Base-by-base conservation (phyloP, 2,888 invertebrate genomes). In the Anorthoa munda region DNA sequence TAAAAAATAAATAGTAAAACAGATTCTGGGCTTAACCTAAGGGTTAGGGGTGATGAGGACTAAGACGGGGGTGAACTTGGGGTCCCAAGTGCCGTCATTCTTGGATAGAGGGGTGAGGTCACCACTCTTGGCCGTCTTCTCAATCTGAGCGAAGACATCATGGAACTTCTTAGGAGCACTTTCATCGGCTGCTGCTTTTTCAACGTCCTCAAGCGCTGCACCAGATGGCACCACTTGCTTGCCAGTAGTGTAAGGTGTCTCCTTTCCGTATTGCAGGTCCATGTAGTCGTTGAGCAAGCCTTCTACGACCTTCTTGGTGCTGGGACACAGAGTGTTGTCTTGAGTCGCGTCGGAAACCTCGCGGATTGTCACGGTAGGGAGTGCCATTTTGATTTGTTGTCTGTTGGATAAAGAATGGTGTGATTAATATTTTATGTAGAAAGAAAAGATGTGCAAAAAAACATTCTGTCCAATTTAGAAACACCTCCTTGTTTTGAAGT, bases 231-330 rank as follows among this genome's bases (percentile, higher is more conserved):
- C 21, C 0, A 96, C 92, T 66, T 91, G 92, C 76, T 95, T 90
- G 7, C 96, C 96, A 2, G 94, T 95, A 0, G 96, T 95, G 86
- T 95, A 96, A 0, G 94, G 94, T 5, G 95, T 96, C 66, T 92
- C 92, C 75, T 94, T 94, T 0, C 89, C 93, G 59, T 93, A 95
- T 45, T 93, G 93, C 0, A 96, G 87, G 75, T 95, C 95, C 95
- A 96, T 95, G 87, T 88, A 94, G 80, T 96, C 96, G 55, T 95
- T 95, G 0, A 96, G 89, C 15, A 96, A 81, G 2, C 95, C 93
- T 87, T 93, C 93, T 17, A 95, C 88, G 61, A 95, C 93, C 75
- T 92, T 95, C 87, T 92, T 92, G 2, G 93, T 86, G 55, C 84
- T 89, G 0, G 86, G 75, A 7, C 88, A 91, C 26, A 91, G 90